These are phyloP conservation scores for Cathartes aura DNA, from an alignment of 2,113 vertebrate genomes.

Conservation along the genomic window DNA sequence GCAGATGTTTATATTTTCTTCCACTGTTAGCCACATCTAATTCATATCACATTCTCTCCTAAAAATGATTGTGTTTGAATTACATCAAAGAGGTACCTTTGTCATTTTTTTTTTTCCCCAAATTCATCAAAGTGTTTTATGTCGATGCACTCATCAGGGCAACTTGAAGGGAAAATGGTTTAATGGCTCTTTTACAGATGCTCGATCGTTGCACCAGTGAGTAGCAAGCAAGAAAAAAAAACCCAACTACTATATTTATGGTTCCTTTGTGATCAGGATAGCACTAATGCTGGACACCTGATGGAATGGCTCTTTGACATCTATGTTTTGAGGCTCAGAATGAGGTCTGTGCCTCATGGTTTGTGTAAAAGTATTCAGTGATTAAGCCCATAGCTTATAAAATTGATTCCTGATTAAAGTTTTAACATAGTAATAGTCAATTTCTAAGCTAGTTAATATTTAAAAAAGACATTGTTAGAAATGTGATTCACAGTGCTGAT, in stretches of 20 bases:
- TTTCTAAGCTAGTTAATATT: conserved; percentile 18
- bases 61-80: conserved; percentile 1
- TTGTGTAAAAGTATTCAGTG: background rate
- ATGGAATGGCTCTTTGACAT: background rate
- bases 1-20: background rate
- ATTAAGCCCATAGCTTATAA: background rate
- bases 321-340: background rate
- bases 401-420: conserved; percentile 18
- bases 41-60: background rate
- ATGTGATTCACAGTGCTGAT: background rate
- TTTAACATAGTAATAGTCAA: background rate
- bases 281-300: background rate
- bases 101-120: background rate
- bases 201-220: background rate
- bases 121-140: conserved; percentile 3
- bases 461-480: background rate
- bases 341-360: background rate
- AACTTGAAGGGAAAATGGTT: conserved; percentile 36
- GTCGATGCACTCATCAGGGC: background rate
- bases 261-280: background rate
- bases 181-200: background rate
- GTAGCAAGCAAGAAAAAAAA: background rate
- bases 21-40: background rate
- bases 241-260: background rate
- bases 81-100: background rate